These are phyloP conservation scores for Folsomia manolachei DNA, from an alignment of 2,888 invertebrate species.

Conservation along the genomic window DNA sequence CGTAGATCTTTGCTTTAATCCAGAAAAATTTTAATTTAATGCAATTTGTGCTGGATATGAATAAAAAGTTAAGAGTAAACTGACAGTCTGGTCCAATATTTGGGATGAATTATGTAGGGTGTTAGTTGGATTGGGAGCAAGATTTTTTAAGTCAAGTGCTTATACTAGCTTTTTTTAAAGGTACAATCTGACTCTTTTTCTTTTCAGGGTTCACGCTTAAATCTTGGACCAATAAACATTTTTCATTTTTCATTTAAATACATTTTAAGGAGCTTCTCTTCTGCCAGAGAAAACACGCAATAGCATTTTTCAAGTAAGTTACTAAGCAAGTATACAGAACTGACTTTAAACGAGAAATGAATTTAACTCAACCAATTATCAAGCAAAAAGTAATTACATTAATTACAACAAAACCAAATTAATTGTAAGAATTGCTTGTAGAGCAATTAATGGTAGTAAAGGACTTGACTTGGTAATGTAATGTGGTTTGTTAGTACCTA, in stretches of 20 bases:
- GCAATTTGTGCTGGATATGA: conserved; percentile 9
- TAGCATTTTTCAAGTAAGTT: too few species aligned
- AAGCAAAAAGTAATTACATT: not conserved
- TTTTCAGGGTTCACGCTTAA: not conserved
- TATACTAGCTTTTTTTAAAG: not conserved
- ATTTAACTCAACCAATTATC: not conserved
- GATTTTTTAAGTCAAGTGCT: too few species aligned
- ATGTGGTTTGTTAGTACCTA: not conserved
- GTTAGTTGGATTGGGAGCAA: not conserved
- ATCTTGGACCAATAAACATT: not conserved
- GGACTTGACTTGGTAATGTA: not conserved
- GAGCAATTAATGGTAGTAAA: not conserved
- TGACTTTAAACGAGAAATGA: not conserved
- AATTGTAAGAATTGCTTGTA: not conserved
- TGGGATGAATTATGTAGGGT: not conserved
- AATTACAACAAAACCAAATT: not conserved
- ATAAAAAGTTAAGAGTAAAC: not conserved
- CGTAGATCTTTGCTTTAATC: conserved; percentile 32
- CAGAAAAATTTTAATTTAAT: conserved; percentile 33
- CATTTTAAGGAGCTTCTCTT: too few species aligned
- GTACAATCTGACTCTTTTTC: not conserved
- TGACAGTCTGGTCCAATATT: not conserved
- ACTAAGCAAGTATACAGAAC: not conserved
- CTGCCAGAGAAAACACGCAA: too few species aligned
- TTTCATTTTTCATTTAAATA: conserved; percentile 1